phyloP scores from a whole-genome alignment of 2,888 invertebrate genomes.

The Drosophila robusta region DNA sequence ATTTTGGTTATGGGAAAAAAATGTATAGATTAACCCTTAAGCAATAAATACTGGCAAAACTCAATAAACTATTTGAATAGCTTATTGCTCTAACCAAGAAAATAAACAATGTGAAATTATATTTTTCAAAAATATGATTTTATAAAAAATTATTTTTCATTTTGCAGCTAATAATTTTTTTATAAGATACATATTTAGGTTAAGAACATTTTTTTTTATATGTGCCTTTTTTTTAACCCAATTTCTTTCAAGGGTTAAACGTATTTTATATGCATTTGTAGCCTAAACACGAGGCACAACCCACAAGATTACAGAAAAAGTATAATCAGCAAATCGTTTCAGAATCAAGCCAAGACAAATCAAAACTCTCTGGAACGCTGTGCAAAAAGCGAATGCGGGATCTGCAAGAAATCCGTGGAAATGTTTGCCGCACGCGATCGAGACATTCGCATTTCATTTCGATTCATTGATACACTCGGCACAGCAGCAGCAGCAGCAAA shows the following conservation, averaged over 20 bases:
- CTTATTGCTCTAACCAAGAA: no score
- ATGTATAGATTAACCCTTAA: conserved; percentile 41
- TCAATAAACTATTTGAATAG: no score
- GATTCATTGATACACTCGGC: conserved; percentile 73
- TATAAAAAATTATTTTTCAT: no score
- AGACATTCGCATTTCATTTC: conserved; percentile 72
- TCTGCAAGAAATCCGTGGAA: conserved; percentile 66
- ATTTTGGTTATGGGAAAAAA: conserved; percentile 18
- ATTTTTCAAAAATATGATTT: no score
- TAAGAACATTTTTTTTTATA: no score
- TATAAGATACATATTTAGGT: no score
- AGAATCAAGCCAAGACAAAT: conserved; percentile 60
- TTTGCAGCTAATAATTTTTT: no score
- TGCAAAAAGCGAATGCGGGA: conserved; percentile 30
- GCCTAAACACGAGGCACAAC: conserved; percentile 62
- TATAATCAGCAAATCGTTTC: conserved; percentile 43
- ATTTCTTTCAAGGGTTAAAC: conserved; percentile 53
- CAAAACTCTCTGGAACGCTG: conserved; percentile 48
- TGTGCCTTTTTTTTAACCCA: background rate
- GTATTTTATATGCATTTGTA: conserved; percentile 54
- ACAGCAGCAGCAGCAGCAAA: conserved; percentile 10
- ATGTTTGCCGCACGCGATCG: conserved; percentile 76
- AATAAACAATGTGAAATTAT: no score
- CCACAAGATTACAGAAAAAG: conserved; percentile 46
- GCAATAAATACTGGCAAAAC: background rate